phyloP scores from a whole-genome alignment of 2,113 vertebrate genomes.

The Ploceus nigricollis region DNA sequence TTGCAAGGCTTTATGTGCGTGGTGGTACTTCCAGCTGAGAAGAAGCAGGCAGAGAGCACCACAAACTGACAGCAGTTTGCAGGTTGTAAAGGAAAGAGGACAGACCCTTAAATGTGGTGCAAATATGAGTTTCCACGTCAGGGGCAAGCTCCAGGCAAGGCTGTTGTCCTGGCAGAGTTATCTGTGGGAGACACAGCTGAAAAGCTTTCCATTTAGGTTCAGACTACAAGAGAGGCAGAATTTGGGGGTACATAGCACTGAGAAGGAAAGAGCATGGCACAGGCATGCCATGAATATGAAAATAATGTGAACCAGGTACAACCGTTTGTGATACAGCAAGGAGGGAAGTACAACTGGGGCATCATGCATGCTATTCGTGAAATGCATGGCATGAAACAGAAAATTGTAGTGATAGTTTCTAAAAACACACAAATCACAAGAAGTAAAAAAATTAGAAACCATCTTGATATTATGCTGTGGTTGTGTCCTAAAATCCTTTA shows the following conservation, averaged over 20 bases:
- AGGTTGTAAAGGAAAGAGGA: neutral
- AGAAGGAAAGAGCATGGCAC: neutral
- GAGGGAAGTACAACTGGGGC: neutral
- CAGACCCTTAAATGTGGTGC: neutral
- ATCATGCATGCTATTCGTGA: neutral
- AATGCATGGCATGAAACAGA: neutral
- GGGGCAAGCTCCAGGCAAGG: neutral
- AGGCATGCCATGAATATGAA: neutral
- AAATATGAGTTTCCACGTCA: neutral
- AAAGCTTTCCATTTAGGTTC: neutral
- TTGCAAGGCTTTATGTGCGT: neutral
- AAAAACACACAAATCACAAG: neutral
- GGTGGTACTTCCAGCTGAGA: neutral
- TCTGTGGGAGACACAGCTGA: neutral
- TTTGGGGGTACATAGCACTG: neutral
- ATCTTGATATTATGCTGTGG: neutral
- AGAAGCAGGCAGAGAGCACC: neutral
- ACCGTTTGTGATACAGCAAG: neutral
- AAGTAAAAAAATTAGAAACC: neutral
- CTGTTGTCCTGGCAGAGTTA: neutral
- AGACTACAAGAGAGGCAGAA: neutral
- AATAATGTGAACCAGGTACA: neutral
- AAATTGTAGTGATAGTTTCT: neutral
- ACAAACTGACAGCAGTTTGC: fast-evolving
- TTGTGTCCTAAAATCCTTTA: neutral